Base-by-base conservation (phyloP, 2,113 vertebrate species). In the Paracanthobrama guichenoti region DNA sequence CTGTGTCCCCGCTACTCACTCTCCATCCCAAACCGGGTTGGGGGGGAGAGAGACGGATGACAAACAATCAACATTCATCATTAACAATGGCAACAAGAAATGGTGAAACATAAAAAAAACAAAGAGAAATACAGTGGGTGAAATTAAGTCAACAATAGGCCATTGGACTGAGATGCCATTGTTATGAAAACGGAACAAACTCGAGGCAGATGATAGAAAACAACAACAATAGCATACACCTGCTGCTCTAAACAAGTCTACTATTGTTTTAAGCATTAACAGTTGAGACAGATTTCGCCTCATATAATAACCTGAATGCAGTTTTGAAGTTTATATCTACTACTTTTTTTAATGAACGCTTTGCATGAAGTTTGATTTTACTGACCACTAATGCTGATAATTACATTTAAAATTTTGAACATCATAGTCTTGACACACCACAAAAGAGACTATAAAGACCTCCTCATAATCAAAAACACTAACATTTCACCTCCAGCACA, bases 1-100 rank as follows among this genome's bases (percentile, higher is more conserved):
- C 92, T 93, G 93, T 94, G 96, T 93, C 91, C 91, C 90, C 89
- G 91, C 91, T 80, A 88, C 86, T 85, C 92, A 94, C 91, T 92
- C 91, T 92, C 90, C 90, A 87, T 89, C 91, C 87, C 83, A 91
- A 81, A 83, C 88, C 88, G 69, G 71, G 73, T 18, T 22, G 53
- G 86, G 74, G 77, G 78, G 75, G 78, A 35, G 81, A 59, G 60
- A 24, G 77, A 82, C 75, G 59, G 77, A 86, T 82, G 83, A 89
- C 87, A 91, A 92, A 92, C 89, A 93, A 85, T 88, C 77, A 93
- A 91, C 89, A 90, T 82, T 90, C 87, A 79, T 64, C 50, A 72
- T 53, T 42, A 83, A 89, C 82, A 87, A 88, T 79, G 60, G 62
- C 39, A 64, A 48, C 4, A 31, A 74, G 85, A 86, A 81, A 59